These are phyloP conservation scores for Cromileptes altivelis DNA, from an alignment of 2,113 vertebrate species.

Conservation along the genomic window DNA sequence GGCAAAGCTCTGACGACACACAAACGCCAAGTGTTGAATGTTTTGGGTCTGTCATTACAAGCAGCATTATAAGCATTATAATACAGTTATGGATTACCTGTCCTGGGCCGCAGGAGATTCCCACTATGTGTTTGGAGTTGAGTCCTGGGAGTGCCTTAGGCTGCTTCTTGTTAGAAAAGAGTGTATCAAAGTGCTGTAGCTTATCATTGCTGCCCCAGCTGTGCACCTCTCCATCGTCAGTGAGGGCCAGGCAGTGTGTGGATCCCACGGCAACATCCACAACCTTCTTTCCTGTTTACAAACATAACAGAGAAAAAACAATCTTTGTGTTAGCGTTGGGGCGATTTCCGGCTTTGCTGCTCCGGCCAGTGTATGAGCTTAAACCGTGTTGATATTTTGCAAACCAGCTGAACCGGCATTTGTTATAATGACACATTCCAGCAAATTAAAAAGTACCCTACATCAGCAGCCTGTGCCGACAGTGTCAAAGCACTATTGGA, in stretches of 20 bases:
- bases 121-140: conserved; percentile 95
- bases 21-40: not conserved
- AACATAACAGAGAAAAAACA: not conserved
- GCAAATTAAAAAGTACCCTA: no score
- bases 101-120: conserved; percentile 95
- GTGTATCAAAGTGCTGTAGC: conserved; percentile 97
- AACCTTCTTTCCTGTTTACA: conserved; percentile 92
- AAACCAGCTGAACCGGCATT: no score
- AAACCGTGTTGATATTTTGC: no score
- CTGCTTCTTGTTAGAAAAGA: conserved; percentile 95
- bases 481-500: no score
- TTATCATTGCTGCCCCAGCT: conserved; percentile 99
- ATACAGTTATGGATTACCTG: conserved; percentile 85
- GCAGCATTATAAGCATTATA: not conserved
- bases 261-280: conserved; percentile 96
- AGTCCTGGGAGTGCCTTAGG: conserved; percentile 92
- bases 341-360: no score
- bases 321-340: no score
- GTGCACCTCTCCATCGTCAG: conserved; percentile 96
- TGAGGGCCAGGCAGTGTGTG: conserved; percentile 95
- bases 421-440: no score
- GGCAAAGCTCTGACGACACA: conserved; percentile 87
- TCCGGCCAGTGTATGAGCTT: no score
- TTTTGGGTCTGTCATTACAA: not conserved
- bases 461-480: no score